Evolutionary conservation across 92 coral and sea anemone genomes (phyloP).

Genomic region (Actinernus sp.): DNA sequence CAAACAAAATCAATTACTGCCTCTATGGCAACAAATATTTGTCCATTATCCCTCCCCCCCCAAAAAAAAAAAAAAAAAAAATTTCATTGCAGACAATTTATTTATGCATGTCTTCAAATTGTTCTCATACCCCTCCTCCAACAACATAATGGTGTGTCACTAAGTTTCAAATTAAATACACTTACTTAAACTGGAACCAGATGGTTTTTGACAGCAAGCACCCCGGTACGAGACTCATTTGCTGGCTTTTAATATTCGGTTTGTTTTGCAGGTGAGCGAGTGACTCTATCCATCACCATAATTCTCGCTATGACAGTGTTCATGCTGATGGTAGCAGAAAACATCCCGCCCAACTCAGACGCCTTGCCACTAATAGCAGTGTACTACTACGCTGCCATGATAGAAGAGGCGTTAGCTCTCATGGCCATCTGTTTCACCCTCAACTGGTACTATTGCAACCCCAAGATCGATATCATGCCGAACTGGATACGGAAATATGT

Average conservation of each 20-base stretch:
- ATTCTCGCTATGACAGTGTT: conserved; percentile 58
- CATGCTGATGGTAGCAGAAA: conserved; percentile 59
- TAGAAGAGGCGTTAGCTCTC: conserved; percentile 47
- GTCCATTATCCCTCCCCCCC: too few species aligned
- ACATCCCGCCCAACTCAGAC: conserved; percentile 59
- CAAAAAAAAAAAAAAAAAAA: too few species aligned
- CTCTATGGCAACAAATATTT: too few species aligned
- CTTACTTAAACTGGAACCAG: too few species aligned
- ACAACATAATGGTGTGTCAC: too few species aligned
- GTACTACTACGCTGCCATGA: conserved; percentile 56
- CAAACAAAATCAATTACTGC: too few species aligned
- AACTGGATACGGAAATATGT: conserved; percentile 47
- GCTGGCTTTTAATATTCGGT: not conserved
- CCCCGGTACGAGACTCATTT: too few species aligned
- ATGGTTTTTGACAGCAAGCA: too few species aligned
- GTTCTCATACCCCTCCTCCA: too few species aligned
- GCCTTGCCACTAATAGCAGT: conserved; percentile 50
- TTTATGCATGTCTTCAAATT: too few species aligned
- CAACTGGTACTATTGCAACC: conserved; percentile 54
- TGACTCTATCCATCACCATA: conserved; percentile 53
- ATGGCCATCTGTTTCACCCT: conserved; percentile 53
- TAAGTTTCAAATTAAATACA: too few species aligned
- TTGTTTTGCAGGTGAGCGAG: conserved; percentile 42
- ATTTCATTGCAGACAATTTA: too few species aligned
- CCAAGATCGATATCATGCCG: conserved; percentile 43